Conservation (phyloP, 2,888 invertebrate species). For the Marasmarcha lunaedactyla region DNA sequence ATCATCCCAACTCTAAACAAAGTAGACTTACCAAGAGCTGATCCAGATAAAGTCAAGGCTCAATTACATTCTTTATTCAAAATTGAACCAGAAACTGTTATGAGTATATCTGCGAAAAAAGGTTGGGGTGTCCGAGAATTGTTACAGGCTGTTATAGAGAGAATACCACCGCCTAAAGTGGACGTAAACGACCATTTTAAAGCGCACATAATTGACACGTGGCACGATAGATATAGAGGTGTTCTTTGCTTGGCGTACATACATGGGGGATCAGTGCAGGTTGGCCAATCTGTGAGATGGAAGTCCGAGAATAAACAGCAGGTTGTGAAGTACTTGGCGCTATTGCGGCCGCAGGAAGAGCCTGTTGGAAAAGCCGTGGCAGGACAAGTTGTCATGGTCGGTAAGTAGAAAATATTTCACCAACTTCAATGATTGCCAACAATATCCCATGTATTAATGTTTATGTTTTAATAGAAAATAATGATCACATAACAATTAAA, state of each 20-base stretch:
- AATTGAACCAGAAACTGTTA: slow-evolving; percentile 77
- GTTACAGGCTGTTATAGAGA: slow-evolving; percentile 80
- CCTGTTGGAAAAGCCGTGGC: slow-evolving; percentile 76
- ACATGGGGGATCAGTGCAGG: slow-evolving; percentile 77
- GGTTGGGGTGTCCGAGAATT: slow-evolving; percentile 87
- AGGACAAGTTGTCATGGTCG: slow-evolving; percentile 94
- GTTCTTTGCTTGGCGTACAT: slow-evolving; percentile 83
- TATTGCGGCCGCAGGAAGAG: slow-evolving; percentile 83
- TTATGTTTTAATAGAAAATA: too few species aligned
- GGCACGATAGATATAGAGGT: slow-evolving; percentile 91
- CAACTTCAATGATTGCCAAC: too few species aligned
- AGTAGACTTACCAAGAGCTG: slow-evolving; percentile 92
- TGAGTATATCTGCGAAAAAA: slow-evolving; percentile 92
- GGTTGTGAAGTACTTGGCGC: slow-evolving; percentile 81
- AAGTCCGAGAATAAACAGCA: slow-evolving; percentile 79
- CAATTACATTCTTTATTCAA: slow-evolving; percentile 88
- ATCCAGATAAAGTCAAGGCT: slow-evolving; percentile 83
- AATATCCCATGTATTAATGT: too few species aligned
- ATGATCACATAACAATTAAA: too few species aligned
- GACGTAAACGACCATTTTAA: slow-evolving; percentile 73
- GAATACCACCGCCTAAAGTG: slow-evolving; percentile 80
- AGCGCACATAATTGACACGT: slow-evolving; percentile 92
- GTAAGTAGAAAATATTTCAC: slow-evolving; percentile 43
- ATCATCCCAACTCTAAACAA: slow-evolving; percentile 97
- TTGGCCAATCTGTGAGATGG: slow-evolving; percentile 83